Percentiles rank a stretch among this genome's conserved stretches.
These are phyloP conservation scores for Pycnonotus jocosus DNA, from an alignment of 2,113 vertebrate species.

Conservation along the genomic window DNA sequence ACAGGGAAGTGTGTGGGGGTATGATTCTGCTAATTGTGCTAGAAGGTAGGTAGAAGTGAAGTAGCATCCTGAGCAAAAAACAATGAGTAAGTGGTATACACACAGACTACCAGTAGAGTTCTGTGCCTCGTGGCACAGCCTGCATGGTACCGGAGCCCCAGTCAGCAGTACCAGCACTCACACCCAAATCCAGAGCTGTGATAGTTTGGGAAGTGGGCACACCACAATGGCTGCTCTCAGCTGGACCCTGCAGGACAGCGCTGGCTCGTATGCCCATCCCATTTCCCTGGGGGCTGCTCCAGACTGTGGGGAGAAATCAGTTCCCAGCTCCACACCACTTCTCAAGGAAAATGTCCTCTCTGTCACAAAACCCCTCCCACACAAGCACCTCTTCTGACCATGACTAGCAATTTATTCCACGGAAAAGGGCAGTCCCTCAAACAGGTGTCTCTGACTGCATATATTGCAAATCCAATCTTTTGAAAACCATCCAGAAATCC, in stretches of 20 bases:
- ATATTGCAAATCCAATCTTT: background rate
- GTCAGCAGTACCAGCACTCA: background rate
- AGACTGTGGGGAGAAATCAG: background rate
- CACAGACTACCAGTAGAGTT: background rate
- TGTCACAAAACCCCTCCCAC: background rate
- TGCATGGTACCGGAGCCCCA: rapidly evolving
- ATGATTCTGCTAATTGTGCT: background rate
- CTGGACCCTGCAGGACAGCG: background rate
- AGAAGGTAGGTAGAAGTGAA: background rate
- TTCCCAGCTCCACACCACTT: rapidly evolving
- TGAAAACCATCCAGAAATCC: background rate
- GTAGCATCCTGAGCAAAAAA: background rate
- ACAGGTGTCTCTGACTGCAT: background rate
- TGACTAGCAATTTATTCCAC: background rate
- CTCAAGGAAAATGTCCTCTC: background rate
- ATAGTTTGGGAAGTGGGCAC: background rate
- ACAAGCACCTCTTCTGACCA: background rate
- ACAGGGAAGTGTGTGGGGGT: background rate
- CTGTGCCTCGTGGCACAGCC: background rate
- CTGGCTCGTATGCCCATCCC: background rate
- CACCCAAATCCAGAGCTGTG: background rate
- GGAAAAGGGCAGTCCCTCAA: background rate
- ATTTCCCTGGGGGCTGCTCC: background rate
- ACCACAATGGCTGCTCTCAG: rapidly evolving
- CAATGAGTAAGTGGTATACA: background rate